phyloP scores from a whole-genome alignment of 2,797 vertebrate species.

The Neosalanx taihuensis region DNA sequence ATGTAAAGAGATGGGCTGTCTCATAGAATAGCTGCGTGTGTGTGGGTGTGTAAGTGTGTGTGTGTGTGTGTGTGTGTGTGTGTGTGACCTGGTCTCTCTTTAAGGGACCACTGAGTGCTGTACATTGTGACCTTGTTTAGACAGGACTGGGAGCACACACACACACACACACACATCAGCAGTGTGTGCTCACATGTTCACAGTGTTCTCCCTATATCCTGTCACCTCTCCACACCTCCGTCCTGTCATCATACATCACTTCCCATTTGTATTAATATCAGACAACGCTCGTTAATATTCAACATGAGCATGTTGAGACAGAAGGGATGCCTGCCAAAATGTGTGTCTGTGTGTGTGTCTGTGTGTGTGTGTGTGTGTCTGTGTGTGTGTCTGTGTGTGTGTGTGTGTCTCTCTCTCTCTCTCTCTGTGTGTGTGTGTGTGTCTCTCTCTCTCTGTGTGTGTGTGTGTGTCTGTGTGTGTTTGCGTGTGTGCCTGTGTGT shows the following conservation, averaged over 20 bases:
- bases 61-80: constrained; percentile 1
- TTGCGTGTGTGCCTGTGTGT: not conserved
- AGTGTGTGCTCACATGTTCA: not conserved
- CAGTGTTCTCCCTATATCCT: not conserved
- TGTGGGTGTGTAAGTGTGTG: constrained; percentile 16
- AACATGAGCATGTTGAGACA: constrained; percentile 22
- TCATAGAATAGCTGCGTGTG: constrained; percentile 32
- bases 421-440: not conserved
- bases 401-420: not conserved
- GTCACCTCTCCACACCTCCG: not conserved
- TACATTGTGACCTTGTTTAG: constrained; percentile 9
- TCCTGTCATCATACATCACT: not conserved
- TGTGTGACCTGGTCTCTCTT: constrained; percentile 22
- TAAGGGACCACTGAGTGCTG: not conserved
- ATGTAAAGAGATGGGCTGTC: constrained; percentile 65
- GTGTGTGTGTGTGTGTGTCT: not conserved
- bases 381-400: constrained; percentile 3
- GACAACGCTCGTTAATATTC: constrained; percentile 66
- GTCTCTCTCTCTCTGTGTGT: not conserved
- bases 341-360: constrained; percentile 1
- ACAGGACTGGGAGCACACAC: not conserved
- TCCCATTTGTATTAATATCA: constrained; percentile 63
- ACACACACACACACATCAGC: too few relatives aligned
- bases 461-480: not conserved
- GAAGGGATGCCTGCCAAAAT: not conserved